phyloP scores from a whole-genome alignment of 2,113 vertebrate genomes.

The Pseudonaja textilis region DNA sequence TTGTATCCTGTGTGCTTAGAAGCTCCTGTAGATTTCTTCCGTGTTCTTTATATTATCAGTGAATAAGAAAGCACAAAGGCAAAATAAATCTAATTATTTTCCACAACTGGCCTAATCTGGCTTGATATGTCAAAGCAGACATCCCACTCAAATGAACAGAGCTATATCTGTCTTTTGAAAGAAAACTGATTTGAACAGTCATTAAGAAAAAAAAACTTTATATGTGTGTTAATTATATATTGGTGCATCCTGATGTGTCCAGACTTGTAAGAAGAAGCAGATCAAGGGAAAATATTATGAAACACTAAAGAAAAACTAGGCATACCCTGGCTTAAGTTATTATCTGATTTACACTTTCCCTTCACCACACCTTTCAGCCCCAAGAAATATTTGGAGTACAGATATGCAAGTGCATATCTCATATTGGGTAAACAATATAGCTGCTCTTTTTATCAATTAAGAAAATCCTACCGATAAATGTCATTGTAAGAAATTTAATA shows the following conservation, averaged over 20 bases:
- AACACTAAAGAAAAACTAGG: fast-evolving
- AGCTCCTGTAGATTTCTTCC: background rate
- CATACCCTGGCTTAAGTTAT: background rate
- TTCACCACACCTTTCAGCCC: background rate
- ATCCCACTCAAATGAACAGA: background rate
- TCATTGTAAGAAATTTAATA: constrained; percentile 9
- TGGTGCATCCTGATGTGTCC: background rate
- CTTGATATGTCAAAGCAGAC: background rate
- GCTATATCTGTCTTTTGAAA: background rate
- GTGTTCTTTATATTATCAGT: background rate
- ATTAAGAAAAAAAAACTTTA: background rate
- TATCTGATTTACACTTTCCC: background rate
- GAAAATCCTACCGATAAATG: constrained; percentile 24
- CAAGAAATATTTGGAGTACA: constrained; percentile 15
- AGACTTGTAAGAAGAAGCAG: background rate
- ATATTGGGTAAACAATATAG: constrained; percentile 13
- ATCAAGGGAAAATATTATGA: background rate
- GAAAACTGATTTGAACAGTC: background rate
- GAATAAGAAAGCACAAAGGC: background rate
- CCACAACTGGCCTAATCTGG: background rate
- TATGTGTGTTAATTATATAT: background rate
- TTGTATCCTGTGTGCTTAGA: background rate
- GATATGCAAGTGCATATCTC: background rate
- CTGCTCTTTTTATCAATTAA: constrained; percentile 18
- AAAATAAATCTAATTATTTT: background rate